A percentile compares a stretch with the other conserved stretches of the same genome.
phyloP scores from a whole-genome alignment of 2,797 vertebrate genomes.

The Linurgus olivaceus region DNA sequence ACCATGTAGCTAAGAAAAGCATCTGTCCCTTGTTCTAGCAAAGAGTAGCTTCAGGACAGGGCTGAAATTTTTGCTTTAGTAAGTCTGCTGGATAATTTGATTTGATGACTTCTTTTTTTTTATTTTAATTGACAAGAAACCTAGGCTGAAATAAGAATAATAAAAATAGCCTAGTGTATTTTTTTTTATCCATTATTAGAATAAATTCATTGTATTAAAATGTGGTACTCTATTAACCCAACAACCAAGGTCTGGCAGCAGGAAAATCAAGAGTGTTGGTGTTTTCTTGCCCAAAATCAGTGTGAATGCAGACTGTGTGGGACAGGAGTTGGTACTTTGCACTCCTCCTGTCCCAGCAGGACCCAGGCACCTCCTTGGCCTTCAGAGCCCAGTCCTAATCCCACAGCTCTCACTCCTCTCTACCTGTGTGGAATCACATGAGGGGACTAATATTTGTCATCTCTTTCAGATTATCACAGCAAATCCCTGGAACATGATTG shows the following conservation, averaged over 20 bases:
- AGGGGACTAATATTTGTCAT: not conserved
- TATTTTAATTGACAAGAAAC: not conserved
- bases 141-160: not conserved
- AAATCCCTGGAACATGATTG: conserved; percentile 92
- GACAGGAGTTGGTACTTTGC: not conserved
- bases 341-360: not conserved
- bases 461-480: conserved; percentile 90
- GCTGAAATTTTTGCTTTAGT: not conserved
- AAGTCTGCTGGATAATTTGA: not conserved
- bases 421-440: not conserved
- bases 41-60: not conserved
- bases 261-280: not conserved
- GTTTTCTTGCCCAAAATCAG: not conserved
- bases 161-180: not conserved
- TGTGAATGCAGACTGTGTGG: not conserved
- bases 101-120: not conserved
- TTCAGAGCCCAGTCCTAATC: not conserved
- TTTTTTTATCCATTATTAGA: not conserved
- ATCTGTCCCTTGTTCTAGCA: not conserved
- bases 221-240: not conserved
- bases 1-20: fast-evolving
- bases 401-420: not conserved
- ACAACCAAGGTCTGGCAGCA: not conserved
- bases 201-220: not conserved
- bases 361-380: not conserved